These are phyloP conservation scores for Nasonovia ribisnigri DNA, from an alignment of 2,888 invertebrate genomes.

Conservation along the genomic window DNA sequence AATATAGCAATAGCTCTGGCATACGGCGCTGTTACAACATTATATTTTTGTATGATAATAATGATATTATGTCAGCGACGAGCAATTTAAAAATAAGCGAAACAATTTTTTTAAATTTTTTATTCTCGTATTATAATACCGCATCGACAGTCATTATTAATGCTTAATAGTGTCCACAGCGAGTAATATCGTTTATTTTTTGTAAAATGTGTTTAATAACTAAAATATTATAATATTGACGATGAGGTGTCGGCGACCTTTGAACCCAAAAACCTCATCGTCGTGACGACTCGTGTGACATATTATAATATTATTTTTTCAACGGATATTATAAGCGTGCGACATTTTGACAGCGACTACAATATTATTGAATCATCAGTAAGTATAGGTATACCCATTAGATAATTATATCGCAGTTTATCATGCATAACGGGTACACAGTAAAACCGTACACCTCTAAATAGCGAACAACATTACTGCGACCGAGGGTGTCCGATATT, in stretches of 20 bases:
- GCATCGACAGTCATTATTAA: neutral
- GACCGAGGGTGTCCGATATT: neutral
- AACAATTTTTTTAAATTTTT: neutral
- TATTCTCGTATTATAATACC: neutral
- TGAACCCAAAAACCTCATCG: neutral
- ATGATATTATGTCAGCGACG: neutral
- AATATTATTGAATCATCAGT: neutral
- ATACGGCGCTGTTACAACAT: neutral
- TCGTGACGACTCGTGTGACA: neutral
- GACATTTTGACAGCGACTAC: neutral
- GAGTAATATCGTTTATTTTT: neutral
- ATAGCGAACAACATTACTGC: neutral
- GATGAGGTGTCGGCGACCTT: neutral
- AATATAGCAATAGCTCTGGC: neutral
- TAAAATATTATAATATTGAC: neutral
- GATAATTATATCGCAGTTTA: neutral
- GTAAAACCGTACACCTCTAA: neutral
- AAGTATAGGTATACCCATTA: neutral
- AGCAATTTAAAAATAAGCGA: neutral
- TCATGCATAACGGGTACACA: neutral
- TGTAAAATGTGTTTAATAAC: neutral
- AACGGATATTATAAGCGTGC: neutral
- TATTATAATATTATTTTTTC: neutral
- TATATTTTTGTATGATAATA: neutral
- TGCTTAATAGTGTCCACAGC: too few species aligned